phyloP scores from a whole-genome alignment of 2,888 invertebrate species.

The Vanessa cardui region DNA sequence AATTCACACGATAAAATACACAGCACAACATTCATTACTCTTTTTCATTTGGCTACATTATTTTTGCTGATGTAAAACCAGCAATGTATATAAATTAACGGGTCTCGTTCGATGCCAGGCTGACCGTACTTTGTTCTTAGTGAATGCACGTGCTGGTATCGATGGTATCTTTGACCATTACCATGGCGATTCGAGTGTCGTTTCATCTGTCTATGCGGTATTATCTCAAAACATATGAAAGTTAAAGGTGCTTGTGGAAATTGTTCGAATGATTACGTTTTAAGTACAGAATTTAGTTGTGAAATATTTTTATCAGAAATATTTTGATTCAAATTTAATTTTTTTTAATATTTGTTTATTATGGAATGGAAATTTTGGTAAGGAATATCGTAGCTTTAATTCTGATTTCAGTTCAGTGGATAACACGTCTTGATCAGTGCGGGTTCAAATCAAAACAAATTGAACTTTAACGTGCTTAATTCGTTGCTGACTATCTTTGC shows the following conservation, averaged over 20 bases:
- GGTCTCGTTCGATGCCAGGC: slow-evolving; percentile 21
- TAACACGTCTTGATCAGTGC: no score
- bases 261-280: slow-evolving; percentile 23
- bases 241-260: slow-evolving; percentile 25
- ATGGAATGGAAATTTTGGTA: no score
- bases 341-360: no score
- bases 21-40: not conserved
- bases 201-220: slow-evolving; percentile 27
- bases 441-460: no score
- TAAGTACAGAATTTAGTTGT: slow-evolving; percentile 1
- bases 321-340: not conserved
- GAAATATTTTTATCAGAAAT: slow-evolving; percentile 1
- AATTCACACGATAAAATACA: not conserved
- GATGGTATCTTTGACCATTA: slow-evolving; percentile 38
- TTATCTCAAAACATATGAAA: slow-evolving; percentile 23
- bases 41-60: not conserved
- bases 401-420: no score
- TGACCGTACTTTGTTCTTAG: slow-evolving; percentile 24
- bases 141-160: slow-evolving; percentile 33
- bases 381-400: no score
- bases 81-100: not conserved
- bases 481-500: no score
- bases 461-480: no score
- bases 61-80: not conserved
- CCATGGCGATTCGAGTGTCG: slow-evolving; percentile 23